phyloP scores from a whole-genome alignment of 1,140 invertebrate genomes.

The Dolichoris vasculosae region DNA sequence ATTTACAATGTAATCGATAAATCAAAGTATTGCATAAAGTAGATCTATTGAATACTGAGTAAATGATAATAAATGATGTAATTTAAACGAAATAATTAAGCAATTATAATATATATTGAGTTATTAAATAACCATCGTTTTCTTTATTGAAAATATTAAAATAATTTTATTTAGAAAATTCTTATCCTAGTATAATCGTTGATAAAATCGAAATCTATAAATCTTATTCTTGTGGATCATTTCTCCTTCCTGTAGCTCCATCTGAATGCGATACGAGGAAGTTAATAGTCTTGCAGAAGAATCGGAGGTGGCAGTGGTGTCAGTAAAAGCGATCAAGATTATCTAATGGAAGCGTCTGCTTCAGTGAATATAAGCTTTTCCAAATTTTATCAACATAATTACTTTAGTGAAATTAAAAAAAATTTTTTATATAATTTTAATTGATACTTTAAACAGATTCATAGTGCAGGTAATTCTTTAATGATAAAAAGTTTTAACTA shows the following conservation, averaged over 20 bases:
- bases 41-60: too few species aligned
- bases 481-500: too few species aligned
- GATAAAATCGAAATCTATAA: conserved; percentile 24
- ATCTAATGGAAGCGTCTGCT: conserved; percentile 23
- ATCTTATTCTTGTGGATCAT: neutral
- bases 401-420: neutral
- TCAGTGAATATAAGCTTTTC: conserved; percentile 3
- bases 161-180: neutral
- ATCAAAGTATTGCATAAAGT: too few species aligned
- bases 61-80: too few species aligned
- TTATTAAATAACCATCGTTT: too few species aligned
- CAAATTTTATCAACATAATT: neutral
- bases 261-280: neutral
- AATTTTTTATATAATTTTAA: too few species aligned
- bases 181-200: neutral
- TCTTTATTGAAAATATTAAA: neutral
- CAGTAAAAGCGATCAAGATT: neutral
- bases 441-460: too few species aligned
- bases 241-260: neutral
- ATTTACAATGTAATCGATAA: too few species aligned
- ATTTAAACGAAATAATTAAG: too few species aligned
- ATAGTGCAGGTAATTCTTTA: too few species aligned
- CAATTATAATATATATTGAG: too few species aligned
- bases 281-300: neutral
- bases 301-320: neutral